Conservation (phyloP, 2,888 invertebrate species). For the Melanostoma mellinum region DNA sequence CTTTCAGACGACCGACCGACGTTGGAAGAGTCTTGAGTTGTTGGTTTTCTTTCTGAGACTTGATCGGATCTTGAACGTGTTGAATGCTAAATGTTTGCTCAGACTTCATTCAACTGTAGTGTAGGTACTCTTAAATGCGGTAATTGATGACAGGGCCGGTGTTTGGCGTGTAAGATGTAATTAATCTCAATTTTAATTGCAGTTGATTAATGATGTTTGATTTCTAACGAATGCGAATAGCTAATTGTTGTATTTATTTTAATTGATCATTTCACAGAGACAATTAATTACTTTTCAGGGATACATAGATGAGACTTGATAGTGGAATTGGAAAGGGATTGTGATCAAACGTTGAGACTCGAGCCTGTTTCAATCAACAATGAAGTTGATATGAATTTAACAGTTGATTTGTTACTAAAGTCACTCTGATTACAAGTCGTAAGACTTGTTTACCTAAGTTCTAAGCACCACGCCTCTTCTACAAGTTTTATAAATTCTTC, state of each 20-base stretch:
- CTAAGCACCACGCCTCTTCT: too few species aligned
- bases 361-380: too few species aligned
- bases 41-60: constrained; percentile 27
- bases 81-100: constrained; percentile 44
- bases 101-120: constrained; percentile 46
- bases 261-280: constrained; percentile 40
- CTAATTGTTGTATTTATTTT: constrained; percentile 41
- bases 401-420: too few species aligned
- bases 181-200: constrained; percentile 68
- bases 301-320: background rate
- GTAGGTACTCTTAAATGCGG: constrained; percentile 36
- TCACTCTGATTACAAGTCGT: too few species aligned
- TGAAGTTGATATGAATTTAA: too few species aligned
- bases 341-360: too few species aligned
- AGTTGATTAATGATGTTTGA: constrained; percentile 59
- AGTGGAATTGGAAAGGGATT: background rate
- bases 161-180: constrained; percentile 38
- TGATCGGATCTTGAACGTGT: constrained; percentile 26
- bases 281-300: constrained; percentile 1
- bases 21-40: constrained; percentile 16
- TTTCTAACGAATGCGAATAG: constrained; percentile 32
- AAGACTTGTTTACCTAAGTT: too few species aligned
- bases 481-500: too few species aligned
- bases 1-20: constrained; percentile 11
- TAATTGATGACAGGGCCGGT: constrained; percentile 58